Evolutionary conservation across 2,797 vertebrate species (phyloP).

Genomic region (Enteromius treurensis): DNA sequence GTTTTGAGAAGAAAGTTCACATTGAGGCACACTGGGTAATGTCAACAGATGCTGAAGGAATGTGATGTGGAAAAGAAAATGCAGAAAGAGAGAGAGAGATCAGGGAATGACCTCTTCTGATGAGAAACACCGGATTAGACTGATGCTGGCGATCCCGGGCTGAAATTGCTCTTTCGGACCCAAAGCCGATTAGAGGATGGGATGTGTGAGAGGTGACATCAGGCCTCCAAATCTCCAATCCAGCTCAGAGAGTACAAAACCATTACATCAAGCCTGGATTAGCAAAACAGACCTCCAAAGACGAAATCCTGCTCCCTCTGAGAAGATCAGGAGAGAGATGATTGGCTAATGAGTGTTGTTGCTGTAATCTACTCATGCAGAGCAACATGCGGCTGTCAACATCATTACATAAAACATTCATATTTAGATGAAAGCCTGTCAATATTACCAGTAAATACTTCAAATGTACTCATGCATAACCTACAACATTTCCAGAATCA

Average conservation of each 20-base stretch:
- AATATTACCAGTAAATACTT: conserved; percentile 6
- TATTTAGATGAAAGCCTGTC: neutral
- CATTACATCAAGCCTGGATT: conserved; percentile 51
- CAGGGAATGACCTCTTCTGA: conserved; percentile 19
- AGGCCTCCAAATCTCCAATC: conserved; percentile 36
- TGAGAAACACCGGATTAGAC: conserved; percentile 28
- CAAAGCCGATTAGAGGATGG: conserved; percentile 51
- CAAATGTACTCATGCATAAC: neutral
- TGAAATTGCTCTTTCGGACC: conserved; percentile 47
- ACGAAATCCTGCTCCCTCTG: neutral
- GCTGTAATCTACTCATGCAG: conserved; percentile 11
- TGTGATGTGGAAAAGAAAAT: neutral
- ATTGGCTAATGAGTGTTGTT: conserved; percentile 26
- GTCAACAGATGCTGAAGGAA: conserved; percentile 18
- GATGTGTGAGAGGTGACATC: conserved; percentile 41
- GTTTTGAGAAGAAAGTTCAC: conserved; percentile 12
- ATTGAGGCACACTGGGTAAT: neutral
- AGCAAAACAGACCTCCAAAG: conserved; percentile 13
- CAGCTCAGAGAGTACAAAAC: conserved; percentile 41
- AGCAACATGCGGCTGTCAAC: conserved; percentile 1
- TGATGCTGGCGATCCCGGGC: neutral
- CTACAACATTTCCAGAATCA: neutral
- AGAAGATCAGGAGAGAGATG: conserved; percentile 25
- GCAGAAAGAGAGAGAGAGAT: neutral
- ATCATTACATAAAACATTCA: neutral